Conservation (phyloP, 1,140 invertebrate species). For the Bombus picipes region DNA sequence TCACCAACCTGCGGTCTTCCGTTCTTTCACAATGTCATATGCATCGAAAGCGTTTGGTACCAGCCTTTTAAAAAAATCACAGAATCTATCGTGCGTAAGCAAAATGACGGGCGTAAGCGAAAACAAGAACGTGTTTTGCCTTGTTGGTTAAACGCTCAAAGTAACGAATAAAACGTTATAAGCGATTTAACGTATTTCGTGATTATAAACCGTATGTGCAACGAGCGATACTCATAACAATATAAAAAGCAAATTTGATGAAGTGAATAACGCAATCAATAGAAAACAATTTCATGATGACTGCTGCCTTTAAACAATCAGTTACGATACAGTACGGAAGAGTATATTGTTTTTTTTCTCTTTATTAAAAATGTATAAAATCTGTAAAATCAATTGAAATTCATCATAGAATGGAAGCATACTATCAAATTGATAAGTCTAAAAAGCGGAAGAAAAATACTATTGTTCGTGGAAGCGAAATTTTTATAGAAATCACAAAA, state of each 20-base stretch:
- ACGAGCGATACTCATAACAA: not conserved
- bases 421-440: not conserved
- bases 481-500: not conserved
- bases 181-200: not conserved
- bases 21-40: not conserved
- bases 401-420: no score
- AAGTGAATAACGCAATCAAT: not conserved
- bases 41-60: not conserved
- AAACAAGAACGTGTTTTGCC: not conserved
- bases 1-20: not conserved
- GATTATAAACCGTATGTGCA: not conserved
- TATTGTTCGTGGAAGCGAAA: not conserved
- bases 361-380: constrained; percentile 4
- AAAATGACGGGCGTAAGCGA: no score
- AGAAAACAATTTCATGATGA: not conserved
- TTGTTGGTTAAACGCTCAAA: not conserved
- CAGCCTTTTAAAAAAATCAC: not conserved
- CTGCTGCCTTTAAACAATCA: not conserved
- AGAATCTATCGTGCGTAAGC: not conserved
- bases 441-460: not conserved
- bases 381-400: not conserved
- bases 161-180: not conserved
- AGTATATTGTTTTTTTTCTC: not conserved
- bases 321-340: no score
- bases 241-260: not conserved